Base-by-base conservation (phyloP, 2,797 vertebrate genomes). In the Myotis vivesi region DNA sequence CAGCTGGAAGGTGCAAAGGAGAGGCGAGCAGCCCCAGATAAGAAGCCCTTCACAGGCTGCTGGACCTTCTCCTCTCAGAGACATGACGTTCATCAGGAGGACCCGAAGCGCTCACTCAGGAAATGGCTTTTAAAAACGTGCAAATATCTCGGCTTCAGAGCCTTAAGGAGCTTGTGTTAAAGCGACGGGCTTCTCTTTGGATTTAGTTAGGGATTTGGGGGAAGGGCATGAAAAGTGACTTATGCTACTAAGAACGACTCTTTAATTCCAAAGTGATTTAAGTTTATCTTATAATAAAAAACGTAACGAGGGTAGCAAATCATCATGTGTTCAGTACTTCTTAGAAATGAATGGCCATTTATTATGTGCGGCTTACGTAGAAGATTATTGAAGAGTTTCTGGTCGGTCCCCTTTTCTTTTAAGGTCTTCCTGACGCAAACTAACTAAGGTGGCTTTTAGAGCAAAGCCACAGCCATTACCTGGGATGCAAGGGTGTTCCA, bases 61-160 rank as follows among this genome's bases (percentile, higher is more conserved):
- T 11, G 77, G 87, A 49, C 77, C 33, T 20, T 73, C 55, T 87
- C 25, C 30, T 92, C 55, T 57, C 38, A 53, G 71, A 62, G 23
- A 69, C 91, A 25, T 1, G 71, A 38, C 36, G 9, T 77, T 73
- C 69, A 12, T 71, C 36, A n/a, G 64, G 38, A 86, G 22, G 81
- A 82, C 38, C 4, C 38, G 53, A 94, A 71, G n/a, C 62, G 77
- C 49, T 66, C 68, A 46, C 86, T 92, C 83, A 53, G 92, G 92
- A 94, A 93, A 82, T 53, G 66, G 83, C 77, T 59, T 95, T 93
- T 69, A 46, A 64, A 92, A 36, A 80, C 13, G 49, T 81, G 82
- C 90, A 77, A 83, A 86, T 53, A 81, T n/a, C 79, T 53, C 20
- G 12, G 20, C 41, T 33, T 76, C 36, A 4, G 33, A 89, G 53